Conservation (phyloP, 92 coral and sea anemone genomes). For the Parazoanthus swiftii region DNA sequence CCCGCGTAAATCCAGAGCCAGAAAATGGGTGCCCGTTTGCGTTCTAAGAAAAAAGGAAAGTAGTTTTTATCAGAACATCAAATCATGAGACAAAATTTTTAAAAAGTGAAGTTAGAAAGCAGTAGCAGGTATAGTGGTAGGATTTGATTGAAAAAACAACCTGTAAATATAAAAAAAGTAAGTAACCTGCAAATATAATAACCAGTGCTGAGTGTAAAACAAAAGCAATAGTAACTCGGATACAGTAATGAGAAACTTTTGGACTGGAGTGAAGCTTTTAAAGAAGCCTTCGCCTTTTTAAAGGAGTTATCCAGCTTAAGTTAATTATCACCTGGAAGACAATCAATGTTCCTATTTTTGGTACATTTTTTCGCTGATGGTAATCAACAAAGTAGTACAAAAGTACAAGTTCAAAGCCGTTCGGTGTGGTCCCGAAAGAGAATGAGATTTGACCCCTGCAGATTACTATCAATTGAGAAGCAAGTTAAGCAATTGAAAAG, state of each 20-base stretch:
- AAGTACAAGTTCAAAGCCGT: constrained; percentile 12
- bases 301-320: constrained; percentile 6
- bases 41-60: background rate
- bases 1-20: constrained; percentile 1
- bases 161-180: background rate
- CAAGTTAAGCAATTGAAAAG: constrained; percentile 8
- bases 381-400: constrained; percentile 5
- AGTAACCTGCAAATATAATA: background rate
- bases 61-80: too few species aligned
- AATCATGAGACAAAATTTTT: background rate
- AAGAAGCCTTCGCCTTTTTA: constrained; percentile 8
- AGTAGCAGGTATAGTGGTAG: background rate
- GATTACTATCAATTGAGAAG: constrained; percentile 1
- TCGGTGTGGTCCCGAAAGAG: constrained; percentile 22
- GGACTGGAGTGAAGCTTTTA: background rate
- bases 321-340: constrained; percentile 11
- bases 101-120: background rate
- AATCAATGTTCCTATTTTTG: constrained; percentile 8
- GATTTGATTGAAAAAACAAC: background rate
- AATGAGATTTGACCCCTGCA: constrained; percentile 10
- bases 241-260: too few species aligned
- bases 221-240: background rate
- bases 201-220: background rate
- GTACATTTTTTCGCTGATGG: constrained; percentile 4
- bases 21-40: background rate